A percentile compares a stretch with the other conserved stretches of the same genome.
These are phyloP conservation scores for Parapristionchus giblindavisi DNA, from an alignment of 2,888 invertebrate species.

Conservation along the genomic window DNA sequence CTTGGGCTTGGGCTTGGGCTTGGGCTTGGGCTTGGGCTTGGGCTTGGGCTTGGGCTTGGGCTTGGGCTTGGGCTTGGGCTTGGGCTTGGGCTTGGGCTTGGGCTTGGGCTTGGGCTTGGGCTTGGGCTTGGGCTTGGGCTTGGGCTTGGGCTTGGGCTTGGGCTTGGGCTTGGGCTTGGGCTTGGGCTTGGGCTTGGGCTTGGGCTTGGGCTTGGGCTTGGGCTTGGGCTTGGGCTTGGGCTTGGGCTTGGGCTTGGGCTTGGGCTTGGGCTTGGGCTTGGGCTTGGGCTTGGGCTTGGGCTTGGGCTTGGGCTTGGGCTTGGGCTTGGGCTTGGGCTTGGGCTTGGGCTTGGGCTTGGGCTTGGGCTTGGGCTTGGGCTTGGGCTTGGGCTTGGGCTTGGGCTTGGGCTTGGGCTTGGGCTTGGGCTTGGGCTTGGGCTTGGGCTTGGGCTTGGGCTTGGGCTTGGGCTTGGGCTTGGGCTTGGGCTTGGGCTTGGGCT, in stretches of 20 bases:
- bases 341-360: conserved; percentile 40
- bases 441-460: conserved; percentile 46
- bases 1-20: conserved; percentile 39
- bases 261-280: conserved; percentile 44
- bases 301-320: conserved; percentile 26
- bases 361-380: conserved; percentile 42
- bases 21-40: conserved; percentile 41
- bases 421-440: conserved; percentile 39
- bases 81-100: conserved; percentile 38
- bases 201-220: conserved; percentile 40
- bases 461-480: conserved; percentile 47
- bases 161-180: conserved; percentile 40
- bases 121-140: conserved; percentile 26
- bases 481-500: conserved; percentile 34
- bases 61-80: conserved; percentile 42
- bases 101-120: conserved; percentile 28
- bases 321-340: conserved; percentile 21
- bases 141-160: conserved; percentile 21
- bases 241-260: conserved; percentile 42
- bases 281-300: conserved; percentile 42
- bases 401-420: conserved; percentile 42
- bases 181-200: conserved; percentile 42
- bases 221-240: conserved; percentile 40
- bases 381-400: conserved; percentile 35
- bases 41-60: conserved; percentile 40